Evolutionary conservation across 2,888 invertebrate genomes (phyloP), one percentile per base, ranked within the genome.

Genomic region (Spilarctia lutea): DNA sequence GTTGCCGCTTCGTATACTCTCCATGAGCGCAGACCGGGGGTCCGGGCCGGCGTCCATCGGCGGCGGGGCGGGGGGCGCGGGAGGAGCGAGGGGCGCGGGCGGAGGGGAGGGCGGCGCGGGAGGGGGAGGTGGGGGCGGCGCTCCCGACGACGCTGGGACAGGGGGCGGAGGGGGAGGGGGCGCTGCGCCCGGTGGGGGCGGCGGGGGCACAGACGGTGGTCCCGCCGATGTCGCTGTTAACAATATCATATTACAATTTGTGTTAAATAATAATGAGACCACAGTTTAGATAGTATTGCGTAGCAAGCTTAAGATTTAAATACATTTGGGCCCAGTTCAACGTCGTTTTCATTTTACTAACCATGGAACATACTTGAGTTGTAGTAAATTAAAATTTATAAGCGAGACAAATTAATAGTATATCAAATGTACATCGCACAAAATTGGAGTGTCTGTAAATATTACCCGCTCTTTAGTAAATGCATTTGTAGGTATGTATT

Each of bases 1-100:
- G 81, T 97, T 97, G 69, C 98, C 98, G 86, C 96, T 97, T 83
- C 98, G 96, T 87, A 99, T 99, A 88, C 98, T 98, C 85, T 98
- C 98, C 97, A 99, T 97, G 68, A 99, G 97, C 70, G 97, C 97
- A 73, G 97, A 96, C 75, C 97, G 96, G 6, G 96, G 89, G 91
- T 98, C 98, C 13, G 90, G 81, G 48, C 91, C 86, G 0, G 91
- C 81, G 66, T 88, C 75, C 73, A 74, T 4, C 67, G 75, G 68
- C 74, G 90, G 79, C 24, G 83, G 90, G 86, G 80, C 90, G 86
- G 83, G 97, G 96, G 76, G 91, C 81, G 83, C 90, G 87, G 86
- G 89, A 84, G 83, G 84, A n/a, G 95, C 95, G 86, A 82, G 94
- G 83, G 85, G 93, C 79, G 87, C 86, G 4, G 90, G 86, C 16